phyloP scores from a whole-genome alignment of 1,140 invertebrate genomes.

The Drosophila auraria region DNA sequence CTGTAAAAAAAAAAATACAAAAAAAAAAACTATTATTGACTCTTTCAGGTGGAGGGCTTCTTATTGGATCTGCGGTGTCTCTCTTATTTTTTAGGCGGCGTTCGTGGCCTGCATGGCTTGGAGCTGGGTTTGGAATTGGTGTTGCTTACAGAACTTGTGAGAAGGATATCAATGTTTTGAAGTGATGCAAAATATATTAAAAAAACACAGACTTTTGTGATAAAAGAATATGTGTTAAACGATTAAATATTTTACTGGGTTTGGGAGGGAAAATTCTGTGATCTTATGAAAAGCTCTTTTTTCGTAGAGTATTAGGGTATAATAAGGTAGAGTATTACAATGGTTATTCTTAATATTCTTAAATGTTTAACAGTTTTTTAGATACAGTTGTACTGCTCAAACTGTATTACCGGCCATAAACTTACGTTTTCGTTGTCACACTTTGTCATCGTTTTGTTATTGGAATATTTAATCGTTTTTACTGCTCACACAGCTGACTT shows the following conservation, averaged over 20 bases:
- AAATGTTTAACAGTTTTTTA: no score
- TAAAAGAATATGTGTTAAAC: neutral
- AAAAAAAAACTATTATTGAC: slow-evolving; percentile 27
- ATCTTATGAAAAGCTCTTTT: no score
- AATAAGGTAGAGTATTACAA: no score
- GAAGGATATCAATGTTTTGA: slow-evolving; percentile 87
- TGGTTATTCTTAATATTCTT: no score
- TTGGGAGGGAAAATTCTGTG: neutral
- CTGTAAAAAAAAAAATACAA: neutral
- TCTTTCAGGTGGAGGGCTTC: slow-evolving; percentile 88
- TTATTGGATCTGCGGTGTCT: slow-evolving; percentile 89
- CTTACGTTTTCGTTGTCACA: no score
- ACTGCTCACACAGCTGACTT: no score
- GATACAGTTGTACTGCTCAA: no score
- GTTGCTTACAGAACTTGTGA: slow-evolving; percentile 92
- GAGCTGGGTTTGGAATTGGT: slow-evolving; percentile 90
- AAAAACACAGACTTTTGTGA: neutral
- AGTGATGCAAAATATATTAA: slow-evolving; percentile 37
- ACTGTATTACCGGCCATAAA: no score
- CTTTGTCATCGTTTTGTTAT: no score
- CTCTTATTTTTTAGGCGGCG: slow-evolving; percentile 89
- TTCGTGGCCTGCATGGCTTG: slow-evolving; percentile 90
- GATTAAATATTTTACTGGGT: neutral
- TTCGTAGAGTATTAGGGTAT: no score
- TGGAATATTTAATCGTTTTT: no score